Evolutionary conservation across 2,797 vertebrate species (phyloP), one percentile per base, ranked within the genome.

Genomic region (Chiloscyllium punctatum): DNA sequence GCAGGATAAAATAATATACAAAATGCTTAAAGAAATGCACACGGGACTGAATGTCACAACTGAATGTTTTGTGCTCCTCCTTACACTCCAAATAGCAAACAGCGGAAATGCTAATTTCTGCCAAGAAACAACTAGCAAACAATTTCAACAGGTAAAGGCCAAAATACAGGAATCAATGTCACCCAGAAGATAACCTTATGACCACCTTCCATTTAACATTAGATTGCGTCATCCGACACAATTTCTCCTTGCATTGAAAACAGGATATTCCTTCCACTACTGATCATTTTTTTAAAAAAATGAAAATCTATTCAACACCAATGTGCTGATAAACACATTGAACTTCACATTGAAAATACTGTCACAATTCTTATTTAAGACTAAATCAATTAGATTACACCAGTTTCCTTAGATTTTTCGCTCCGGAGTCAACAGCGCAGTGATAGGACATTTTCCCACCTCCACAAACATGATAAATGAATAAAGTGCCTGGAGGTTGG

Each of bases 161-260:
- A 62, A 92, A 92, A 62, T 68, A 33, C 57, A 66, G 33, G 57
- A 91, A n/a, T 66, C 57, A 91, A 91, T 37, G 53, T 57, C 57
- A 27, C 16, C 27, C 18, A 37, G 15, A n/a, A 33, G 33, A 66
- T 6, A 66, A 8, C 57, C 1, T n/a, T 66, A 33, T 16, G 27
- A 69, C 6, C 66, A 37, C n/a, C 62, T 68, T n/a, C 62, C 37
- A 3, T 8, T 88, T 42, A 92, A 23, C 8, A 37, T 92, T 18
- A 92, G 62, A 48, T 48, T 37, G 62, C 62, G 62, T 68, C 8
- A 25, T 16, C 18, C 68, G 66, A 37, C 53, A 92, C 8, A 37
- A 92, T 92, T 92, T 92, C 62, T n/a, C n/a, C 23, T 68, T 92
- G 57, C n/a, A 92, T n/a, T 91, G n/a, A 92, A 92, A 25, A 68